A percentile compares a stretch with the other conserved stretches of the same genome.
These are phyloP conservation scores for Notodonta dromedarius DNA, from an alignment of 2,888 invertebrate genomes.

Conservation along the genomic window DNA sequence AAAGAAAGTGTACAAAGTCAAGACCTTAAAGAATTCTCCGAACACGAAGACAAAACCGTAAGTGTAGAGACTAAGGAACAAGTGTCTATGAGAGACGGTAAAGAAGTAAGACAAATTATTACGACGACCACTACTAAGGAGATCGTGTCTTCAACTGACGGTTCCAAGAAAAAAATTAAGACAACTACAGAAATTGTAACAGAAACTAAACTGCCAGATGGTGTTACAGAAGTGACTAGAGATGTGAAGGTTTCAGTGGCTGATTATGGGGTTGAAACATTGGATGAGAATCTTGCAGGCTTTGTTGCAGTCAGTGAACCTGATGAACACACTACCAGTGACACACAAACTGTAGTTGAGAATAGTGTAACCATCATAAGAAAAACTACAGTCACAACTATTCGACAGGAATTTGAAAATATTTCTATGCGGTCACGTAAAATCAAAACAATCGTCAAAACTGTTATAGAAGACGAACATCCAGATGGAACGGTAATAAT, in stretches of 20 bases:
- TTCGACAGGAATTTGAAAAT: slow-evolving; percentile 67
- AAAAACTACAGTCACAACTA: slow-evolving; percentile 66
- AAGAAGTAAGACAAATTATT: slow-evolving; percentile 62
- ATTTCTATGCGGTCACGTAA: slow-evolving; percentile 52
- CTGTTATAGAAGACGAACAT: slow-evolving; percentile 67
- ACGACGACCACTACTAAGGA: slow-evolving; percentile 74
- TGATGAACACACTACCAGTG: slow-evolving; percentile 52
- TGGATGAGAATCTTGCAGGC: slow-evolving; percentile 65
- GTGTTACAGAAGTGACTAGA: slow-evolving; percentile 69
- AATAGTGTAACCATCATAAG: slow-evolving; percentile 60
- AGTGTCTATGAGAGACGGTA: slow-evolving; percentile 52
- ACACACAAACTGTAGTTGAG: slow-evolving; percentile 55
- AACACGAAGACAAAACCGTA: slow-evolving; percentile 60
- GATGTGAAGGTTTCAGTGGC: slow-evolving; percentile 72
- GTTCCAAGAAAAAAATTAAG: slow-evolving; percentile 63
- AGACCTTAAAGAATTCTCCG: slow-evolving; percentile 51
- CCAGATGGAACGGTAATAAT: slow-evolving; percentile 73
- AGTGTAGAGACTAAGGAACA: slow-evolving; percentile 62
- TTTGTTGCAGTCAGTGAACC: slow-evolving; percentile 58
- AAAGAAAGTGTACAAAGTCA: slow-evolving; percentile 40
- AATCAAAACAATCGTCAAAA: slow-evolving; percentile 66
- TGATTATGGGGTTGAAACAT: slow-evolving; percentile 59
- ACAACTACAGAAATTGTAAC: slow-evolving; percentile 67
- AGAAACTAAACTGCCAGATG: slow-evolving; percentile 65
- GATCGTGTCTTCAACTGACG: slow-evolving; percentile 53